Evolutionary conservation across 2,888 invertebrate genomes (phyloP).

Genomic region (Drosophila emarginata): DNA sequence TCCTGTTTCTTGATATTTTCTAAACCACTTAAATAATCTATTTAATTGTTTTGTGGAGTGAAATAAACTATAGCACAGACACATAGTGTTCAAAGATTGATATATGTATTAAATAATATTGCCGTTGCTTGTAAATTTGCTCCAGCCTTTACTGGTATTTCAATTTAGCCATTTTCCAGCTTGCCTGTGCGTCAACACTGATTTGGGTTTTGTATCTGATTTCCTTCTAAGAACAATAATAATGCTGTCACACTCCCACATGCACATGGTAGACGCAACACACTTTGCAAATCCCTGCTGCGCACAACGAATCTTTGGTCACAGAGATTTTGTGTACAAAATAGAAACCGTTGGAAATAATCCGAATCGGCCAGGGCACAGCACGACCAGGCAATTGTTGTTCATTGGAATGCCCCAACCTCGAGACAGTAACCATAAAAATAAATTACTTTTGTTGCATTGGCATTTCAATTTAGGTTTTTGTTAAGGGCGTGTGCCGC

Average conservation of each 20-base stretch:
- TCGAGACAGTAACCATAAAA: slow-evolving; percentile 54
- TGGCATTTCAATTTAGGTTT: slow-evolving; percentile 70
- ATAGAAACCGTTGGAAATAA: slow-evolving; percentile 65
- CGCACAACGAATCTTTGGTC: slow-evolving; percentile 17
- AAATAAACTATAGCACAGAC: neutral
- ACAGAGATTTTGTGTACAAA: slow-evolving; percentile 68
- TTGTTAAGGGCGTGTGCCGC: slow-evolving; percentile 21
- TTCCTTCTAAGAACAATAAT: slow-evolving; percentile 53
- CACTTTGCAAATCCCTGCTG: slow-evolving; percentile 34
- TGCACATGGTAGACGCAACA: neutral
- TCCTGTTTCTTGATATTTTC: neutral
- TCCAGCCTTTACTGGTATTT: neutral
- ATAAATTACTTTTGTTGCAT: slow-evolving; percentile 60
- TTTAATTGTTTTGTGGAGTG: neutral
- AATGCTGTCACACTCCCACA: slow-evolving; percentile 23
- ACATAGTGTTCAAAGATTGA: too few species aligned
- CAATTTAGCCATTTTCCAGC: neutral
- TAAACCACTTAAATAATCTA: neutral
- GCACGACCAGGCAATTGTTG: slow-evolving; percentile 38
- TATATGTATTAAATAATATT: too few species aligned
- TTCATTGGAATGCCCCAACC: slow-evolving; percentile 8
- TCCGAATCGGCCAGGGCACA: slow-evolving; percentile 18
- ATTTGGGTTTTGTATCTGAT: slow-evolving; percentile 26
- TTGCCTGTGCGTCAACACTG: neutral
- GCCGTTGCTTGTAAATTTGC: too few species aligned